These are phyloP conservation scores for Caenorhabditis sp. DNA, from an alignment of 2,888 invertebrate genomes.

Conservation along the genomic window DNA sequence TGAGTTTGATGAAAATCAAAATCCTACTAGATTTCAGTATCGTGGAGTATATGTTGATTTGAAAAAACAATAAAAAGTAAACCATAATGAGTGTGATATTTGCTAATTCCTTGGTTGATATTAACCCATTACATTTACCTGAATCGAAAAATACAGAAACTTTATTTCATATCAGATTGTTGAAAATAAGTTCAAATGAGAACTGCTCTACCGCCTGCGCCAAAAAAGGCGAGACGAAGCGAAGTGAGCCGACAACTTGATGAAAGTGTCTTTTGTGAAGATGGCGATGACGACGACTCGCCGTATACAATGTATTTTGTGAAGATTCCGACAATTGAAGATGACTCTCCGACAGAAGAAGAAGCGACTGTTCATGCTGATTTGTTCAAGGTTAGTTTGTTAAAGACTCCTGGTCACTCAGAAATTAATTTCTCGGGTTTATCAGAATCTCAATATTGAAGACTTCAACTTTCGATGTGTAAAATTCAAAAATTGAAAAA, in stretches of 20 bases:
- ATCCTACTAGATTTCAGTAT: constrained; percentile 17
- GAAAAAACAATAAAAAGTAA: background rate
- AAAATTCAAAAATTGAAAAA: too few relatives aligned
- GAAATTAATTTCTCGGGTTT: too few relatives aligned
- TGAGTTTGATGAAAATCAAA: constrained; percentile 18
- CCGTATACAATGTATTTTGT: constrained; percentile 29
- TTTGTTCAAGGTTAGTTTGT: constrained; percentile 9
- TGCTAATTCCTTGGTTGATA: too few relatives aligned
- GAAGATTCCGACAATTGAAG: constrained; percentile 3
- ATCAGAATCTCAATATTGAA: too few relatives aligned
- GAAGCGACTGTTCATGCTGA: constrained; percentile 5
- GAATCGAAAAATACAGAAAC: too few relatives aligned
- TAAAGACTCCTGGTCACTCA: too few relatives aligned
- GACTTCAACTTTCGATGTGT: too few relatives aligned
- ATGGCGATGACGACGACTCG: constrained; percentile 23
- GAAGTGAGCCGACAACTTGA: constrained; percentile 17
- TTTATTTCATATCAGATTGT: too few relatives aligned
- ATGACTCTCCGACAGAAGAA: background rate
- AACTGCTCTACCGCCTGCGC: constrained; percentile 20
- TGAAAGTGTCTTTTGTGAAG: constrained; percentile 31
- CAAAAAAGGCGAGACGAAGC: constrained; percentile 26
- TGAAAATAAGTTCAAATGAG: too few relatives aligned
- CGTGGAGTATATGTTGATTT: constrained; percentile 4
- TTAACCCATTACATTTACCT: background rate
- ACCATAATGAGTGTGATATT: too few relatives aligned